phyloP scores from a whole-genome alignment of 2,797 vertebrate genomes.

The Gadopsis bispinosus region DNA sequence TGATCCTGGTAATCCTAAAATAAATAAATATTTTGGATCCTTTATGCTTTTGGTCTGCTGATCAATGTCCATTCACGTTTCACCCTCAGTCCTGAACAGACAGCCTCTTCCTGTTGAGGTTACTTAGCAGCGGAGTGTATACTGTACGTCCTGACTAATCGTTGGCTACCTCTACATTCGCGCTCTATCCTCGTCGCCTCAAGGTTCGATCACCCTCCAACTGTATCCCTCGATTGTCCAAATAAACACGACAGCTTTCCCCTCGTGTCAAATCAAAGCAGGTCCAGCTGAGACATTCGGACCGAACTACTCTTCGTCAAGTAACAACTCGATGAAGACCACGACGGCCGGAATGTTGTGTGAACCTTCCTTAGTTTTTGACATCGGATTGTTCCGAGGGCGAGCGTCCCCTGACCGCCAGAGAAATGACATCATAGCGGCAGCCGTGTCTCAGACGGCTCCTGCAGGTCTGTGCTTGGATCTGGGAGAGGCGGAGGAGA shows the following conservation, averaged over 20 bases:
- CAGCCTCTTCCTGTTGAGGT: background rate
- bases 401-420: background rate
- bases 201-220: background rate
- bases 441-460: background rate
- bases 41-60: slow-evolving; percentile 21
- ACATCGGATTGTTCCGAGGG: background rate
- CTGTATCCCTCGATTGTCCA: background rate
- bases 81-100: slow-evolving; percentile 2
- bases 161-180: slow-evolving; percentile 6
- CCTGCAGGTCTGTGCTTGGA: slow-evolving; percentile 28
- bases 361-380: too few species aligned
- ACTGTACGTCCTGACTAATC: background rate
- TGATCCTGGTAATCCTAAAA: background rate
- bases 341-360: background rate
- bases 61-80: slow-evolving; percentile 9
- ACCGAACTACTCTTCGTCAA: background rate
- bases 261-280: background rate
- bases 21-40: background rate
- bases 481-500: slow-evolving; percentile 27
- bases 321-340: background rate
- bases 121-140: slow-evolving; percentile 20
- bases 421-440: slow-evolving; percentile 29
- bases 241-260: background rate
- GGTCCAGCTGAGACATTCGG: background rate
- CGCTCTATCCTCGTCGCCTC: background rate